Base-by-base conservation (phyloP, 2,888 invertebrate species). In the Metopia argyrocephala region DNA sequence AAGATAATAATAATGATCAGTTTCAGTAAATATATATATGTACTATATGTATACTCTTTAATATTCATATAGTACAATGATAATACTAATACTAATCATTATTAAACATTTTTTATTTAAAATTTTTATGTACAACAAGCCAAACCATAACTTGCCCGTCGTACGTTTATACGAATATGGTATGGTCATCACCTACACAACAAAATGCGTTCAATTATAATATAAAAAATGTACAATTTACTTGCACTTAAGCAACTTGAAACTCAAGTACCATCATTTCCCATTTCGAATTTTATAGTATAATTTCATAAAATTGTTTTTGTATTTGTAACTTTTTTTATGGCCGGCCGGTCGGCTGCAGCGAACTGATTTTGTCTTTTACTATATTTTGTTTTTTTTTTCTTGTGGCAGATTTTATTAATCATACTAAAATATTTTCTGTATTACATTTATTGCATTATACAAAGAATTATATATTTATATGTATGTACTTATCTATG, bases 91-190 rank as follows among this genome's bases (percentile, higher is more conserved):
- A 56, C 62, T 62, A 69, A 62, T 76, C 75, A 21, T 76, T 68
- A 61, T 76, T 76, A 59, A 61, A n/a, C n/a, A n/a, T n/a, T n/a
- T 75, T 73, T 71, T 20, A 65, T 31, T 65, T 48, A 5, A 28
- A 70, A 62, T n/a, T n/a, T n/a, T n/a, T n/a, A n/a, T n/a, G n/a
- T n/a, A n/a, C n/a, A n/a, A n/a, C n/a, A n/a, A n/a, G n/a, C n/a
- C n/a, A n/a, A n/a, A n/a, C n/a, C n/a, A n/a, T n/a, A n/a, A n/a
- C n/a, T n/a, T n/a, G n/a, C n/a, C n/a, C n/a, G n/a, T n/a, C n/a
- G n/a, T n/a, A n/a, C n/a, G n/a, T n/a, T n/a, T n/a, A n/a, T n/a
- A n/a, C n/a, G n/a, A n/a, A n/a, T n/a, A n/a, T n/a, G n/a, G n/a
- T n/a, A n/a, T n/a, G n/a, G n/a, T n/a, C n/a, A n/a, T n/a, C n/a